A percentile compares a stretch with the other conserved stretches of the same genome.
These are phyloP conservation scores for Drosophila sulfurigaster DNA, from an alignment of 1,140 invertebrate genomes.

Conservation along the genomic window DNA sequence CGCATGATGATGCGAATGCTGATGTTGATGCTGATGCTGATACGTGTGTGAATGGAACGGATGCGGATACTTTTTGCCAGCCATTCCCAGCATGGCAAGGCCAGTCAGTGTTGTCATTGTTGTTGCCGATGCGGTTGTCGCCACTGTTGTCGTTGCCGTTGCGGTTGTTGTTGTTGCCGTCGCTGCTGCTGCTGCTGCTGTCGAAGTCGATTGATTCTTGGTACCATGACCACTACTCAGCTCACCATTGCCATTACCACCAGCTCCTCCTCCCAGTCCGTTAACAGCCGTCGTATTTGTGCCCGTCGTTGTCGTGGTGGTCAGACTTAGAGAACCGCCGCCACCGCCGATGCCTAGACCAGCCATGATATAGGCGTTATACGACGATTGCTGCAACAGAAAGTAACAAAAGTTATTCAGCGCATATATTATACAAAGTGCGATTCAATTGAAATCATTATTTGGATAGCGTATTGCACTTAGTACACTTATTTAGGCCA, in stretches of 20 bases:
- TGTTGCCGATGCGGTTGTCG: constrained; percentile 31
- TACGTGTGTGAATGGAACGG: constrained; percentile 39
- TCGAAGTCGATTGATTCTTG: constrained; percentile 2
- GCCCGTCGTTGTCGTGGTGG: constrained; percentile 15
- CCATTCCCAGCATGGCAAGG: constrained; percentile 62
- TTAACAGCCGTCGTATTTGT: constrained; percentile 25
- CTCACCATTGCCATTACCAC: constrained; percentile 42
- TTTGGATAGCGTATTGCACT: too few species aligned
- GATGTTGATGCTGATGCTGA: constrained; percentile 48
- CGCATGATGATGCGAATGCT: constrained; percentile 44
- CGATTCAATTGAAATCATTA: too few species aligned
- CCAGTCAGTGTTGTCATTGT: constrained; percentile 46
- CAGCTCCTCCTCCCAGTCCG: constrained; percentile 7
- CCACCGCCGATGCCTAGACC: constrained; percentile 79
- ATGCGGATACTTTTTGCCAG: constrained; percentile 65
- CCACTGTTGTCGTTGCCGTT: constrained; percentile 9
- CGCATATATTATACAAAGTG: too few species aligned
- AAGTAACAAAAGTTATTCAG: too few species aligned
- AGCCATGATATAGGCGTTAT: constrained; percentile 78
- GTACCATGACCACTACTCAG: constrained; percentile 34
- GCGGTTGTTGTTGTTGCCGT: neutral
- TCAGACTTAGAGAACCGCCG: constrained; percentile 66
- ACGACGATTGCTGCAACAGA: constrained; percentile 68
- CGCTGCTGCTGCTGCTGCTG: neutral
- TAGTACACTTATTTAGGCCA: too few species aligned